phyloP scores from a whole-genome alignment of 2,888 invertebrate genomes.

The Amphipyra tragopoginis region DNA sequence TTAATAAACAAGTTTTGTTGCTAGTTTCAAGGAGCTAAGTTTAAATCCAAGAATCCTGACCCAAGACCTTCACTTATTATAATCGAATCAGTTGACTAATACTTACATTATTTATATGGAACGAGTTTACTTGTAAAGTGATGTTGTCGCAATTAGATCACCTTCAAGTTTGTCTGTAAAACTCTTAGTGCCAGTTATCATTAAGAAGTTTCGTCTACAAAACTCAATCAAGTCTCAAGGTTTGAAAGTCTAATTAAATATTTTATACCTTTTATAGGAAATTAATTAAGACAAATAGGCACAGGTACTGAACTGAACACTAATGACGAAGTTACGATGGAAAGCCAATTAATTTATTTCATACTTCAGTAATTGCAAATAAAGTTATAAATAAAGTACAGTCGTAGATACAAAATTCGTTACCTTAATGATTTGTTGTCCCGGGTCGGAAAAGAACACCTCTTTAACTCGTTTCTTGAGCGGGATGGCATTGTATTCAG shows the following conservation, averaged over 20 bases:
- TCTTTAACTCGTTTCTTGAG: slow-evolving; percentile 86
- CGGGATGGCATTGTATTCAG: slow-evolving; percentile 83
- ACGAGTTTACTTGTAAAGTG: slow-evolving; percentile 21
- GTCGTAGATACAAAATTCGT: slow-evolving; percentile 4
- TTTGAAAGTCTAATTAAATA: slow-evolving; percentile 26
- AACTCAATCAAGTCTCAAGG: slow-evolving; percentile 21
- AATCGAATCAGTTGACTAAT: slow-evolving; percentile 23
- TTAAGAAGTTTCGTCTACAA: slow-evolving; percentile 31
- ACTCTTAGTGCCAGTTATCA: slow-evolving; percentile 40
- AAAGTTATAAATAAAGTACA: slow-evolving; percentile 1
- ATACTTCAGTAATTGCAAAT: background rate
- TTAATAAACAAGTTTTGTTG: slow-evolving; percentile 24
- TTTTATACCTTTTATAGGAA: slow-evolving; percentile 23
- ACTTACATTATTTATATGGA: slow-evolving; percentile 34
- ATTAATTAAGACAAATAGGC: slow-evolving; percentile 29
- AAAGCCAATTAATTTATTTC: slow-evolving; percentile 1
- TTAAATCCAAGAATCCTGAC: slow-evolving; percentile 21
- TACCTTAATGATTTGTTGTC: slow-evolving; percentile 86
- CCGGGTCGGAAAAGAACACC: slow-evolving; percentile 83
- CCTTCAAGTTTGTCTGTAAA: slow-evolving; percentile 22
- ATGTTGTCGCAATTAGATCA: slow-evolving; percentile 34
- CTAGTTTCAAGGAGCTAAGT: slow-evolving; percentile 18
- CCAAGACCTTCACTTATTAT: slow-evolving; percentile 18
- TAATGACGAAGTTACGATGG: background rate
- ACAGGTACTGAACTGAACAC: slow-evolving; percentile 4